These are phyloP conservation scores for Catharus bicknelli DNA, from an alignment of 2,113 vertebrate genomes.

Conservation along the genomic window DNA sequence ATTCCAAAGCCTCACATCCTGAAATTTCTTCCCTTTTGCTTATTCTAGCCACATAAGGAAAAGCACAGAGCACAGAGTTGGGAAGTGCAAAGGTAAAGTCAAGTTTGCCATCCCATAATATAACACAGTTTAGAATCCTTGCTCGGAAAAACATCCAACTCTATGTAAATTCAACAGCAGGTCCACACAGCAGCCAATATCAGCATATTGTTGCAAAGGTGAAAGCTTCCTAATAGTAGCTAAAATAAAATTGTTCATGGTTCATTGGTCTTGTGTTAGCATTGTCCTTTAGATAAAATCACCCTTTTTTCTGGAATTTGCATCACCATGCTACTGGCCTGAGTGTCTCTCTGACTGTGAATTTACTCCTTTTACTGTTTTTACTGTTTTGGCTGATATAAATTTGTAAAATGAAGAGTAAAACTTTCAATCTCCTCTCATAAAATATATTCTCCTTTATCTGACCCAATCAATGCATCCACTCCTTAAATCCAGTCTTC, in stretches of 20 bases:
- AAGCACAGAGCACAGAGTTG: neutral
- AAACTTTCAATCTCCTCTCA: neutral
- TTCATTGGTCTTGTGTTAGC: neutral
- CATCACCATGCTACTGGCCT: neutral
- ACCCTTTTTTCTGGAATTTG: neutral
- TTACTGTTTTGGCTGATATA: neutral
- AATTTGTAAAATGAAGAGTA: neutral
- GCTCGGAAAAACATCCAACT: neutral
- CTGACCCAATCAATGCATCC: neutral
- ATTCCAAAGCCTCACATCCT: neutral
- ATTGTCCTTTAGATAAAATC: neutral
- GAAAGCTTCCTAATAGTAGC: neutral
- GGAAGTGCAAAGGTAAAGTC: neutral
- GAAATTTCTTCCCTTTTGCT: neutral
- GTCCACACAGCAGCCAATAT: neutral
- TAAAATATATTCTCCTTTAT: neutral
- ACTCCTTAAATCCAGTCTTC: neutral
- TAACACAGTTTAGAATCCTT: neutral
- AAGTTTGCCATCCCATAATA: neutral
- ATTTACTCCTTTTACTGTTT: neutral
- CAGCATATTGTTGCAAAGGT: neutral
- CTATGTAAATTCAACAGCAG: neutral
- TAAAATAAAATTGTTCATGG: neutral
- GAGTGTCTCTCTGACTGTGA: neutral
- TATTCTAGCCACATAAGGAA: neutral